Conservation (phyloP, 2,888 invertebrate genomes). For the Dicycla oo region DNA sequence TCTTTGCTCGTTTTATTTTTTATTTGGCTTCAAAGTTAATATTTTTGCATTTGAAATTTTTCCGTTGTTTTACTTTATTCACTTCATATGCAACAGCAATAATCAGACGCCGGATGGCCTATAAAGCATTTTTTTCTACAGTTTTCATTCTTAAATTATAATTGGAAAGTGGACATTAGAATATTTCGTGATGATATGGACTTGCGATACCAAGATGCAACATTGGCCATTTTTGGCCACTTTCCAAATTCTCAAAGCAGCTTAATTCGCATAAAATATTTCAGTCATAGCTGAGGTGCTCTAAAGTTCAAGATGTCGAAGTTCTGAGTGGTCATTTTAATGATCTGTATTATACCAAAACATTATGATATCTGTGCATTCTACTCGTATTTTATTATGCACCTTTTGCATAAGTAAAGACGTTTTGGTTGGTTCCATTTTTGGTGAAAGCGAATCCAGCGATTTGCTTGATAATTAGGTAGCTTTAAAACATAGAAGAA, state of each 20-base stretch:
- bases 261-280: slow-evolving; percentile 47
- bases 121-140: background rate
- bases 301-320: slow-evolving; percentile 20
- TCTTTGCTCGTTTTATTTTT: slow-evolving; percentile 2
- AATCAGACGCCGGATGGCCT: background rate
- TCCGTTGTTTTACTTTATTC: background rate
- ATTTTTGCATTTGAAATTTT: background rate
- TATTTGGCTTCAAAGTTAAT: background rate
- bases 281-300: slow-evolving; percentile 40
- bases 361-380: background rate
- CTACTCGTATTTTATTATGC: too few species aligned
- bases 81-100: background rate
- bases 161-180: slow-evolving; percentile 15
- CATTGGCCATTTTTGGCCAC: background rate
- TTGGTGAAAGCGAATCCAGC: too few species aligned
- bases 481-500: too few species aligned
- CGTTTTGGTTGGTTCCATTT: too few species aligned
- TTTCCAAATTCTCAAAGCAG: slow-evolving; percentile 36
- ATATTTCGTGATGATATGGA: slow-evolving; percentile 9
- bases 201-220: slow-evolving; percentile 23
- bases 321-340: slow-evolving; percentile 21
- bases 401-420: too few species aligned
- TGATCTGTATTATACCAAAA: background rate
- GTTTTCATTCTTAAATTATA: slow-evolving; percentile 4
- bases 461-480: too few species aligned